Evolutionary conservation across 2,888 invertebrate species (phyloP).

Genomic region (Ophion costatus): DNA sequence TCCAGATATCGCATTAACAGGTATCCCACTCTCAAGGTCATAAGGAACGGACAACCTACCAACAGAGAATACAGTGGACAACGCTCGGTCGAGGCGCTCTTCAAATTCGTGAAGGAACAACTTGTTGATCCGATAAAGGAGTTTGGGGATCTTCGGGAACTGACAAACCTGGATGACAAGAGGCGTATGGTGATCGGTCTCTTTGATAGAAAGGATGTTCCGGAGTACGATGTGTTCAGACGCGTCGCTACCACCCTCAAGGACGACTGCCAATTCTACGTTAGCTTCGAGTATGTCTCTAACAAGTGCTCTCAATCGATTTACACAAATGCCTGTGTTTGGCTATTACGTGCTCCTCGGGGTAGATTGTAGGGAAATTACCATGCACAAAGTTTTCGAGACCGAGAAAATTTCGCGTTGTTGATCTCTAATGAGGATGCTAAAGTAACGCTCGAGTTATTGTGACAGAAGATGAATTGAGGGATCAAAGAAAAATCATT

Average conservation of each 20-base stretch:
- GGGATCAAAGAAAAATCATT: no score
- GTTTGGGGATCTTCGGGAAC: slow-evolving; percentile 89
- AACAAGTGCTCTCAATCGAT: not conserved
- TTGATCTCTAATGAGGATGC: no score
- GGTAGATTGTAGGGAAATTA: not conserved
- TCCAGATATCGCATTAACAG: slow-evolving; percentile 97
- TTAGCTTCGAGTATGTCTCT: slow-evolving; percentile 91
- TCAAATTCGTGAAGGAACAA: slow-evolving; percentile 94
- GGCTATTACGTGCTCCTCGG: not conserved
- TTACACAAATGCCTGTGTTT: not conserved
- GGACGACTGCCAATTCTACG: slow-evolving; percentile 98
- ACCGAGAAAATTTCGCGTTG: no score
- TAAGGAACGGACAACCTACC: slow-evolving; percentile 94
- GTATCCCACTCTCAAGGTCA: slow-evolving; percentile 98
- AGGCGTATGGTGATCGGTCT: slow-evolving; percentile 95
- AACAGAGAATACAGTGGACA: slow-evolving; percentile 96
- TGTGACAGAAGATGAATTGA: no score
- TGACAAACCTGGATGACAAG: slow-evolving; percentile 90
- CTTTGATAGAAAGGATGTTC: slow-evolving; percentile 92
- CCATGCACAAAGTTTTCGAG: not conserved
- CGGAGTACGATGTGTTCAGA: slow-evolving; percentile 92
- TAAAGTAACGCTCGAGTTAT: not conserved
- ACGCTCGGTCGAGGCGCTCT: slow-evolving; percentile 95
- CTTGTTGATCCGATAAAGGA: slow-evolving; percentile 93
- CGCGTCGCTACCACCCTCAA: slow-evolving; percentile 94